These are phyloP conservation scores for Haliclystus octoradiatus DNA, from an alignment of 30 jellyfish, hydroid and myxozoan genomes.

Conservation along the genomic window DNA sequence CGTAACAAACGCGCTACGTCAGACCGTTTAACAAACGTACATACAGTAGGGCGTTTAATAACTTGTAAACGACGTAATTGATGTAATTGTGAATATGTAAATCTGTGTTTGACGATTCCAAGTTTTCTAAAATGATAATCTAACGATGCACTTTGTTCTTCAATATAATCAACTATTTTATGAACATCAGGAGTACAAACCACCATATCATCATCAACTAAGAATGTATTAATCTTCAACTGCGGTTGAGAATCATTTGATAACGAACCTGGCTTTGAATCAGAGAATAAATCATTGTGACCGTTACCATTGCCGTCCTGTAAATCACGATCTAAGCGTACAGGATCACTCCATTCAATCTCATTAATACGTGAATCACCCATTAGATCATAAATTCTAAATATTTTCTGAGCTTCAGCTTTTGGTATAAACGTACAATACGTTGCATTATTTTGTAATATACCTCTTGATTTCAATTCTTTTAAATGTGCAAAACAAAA, in stretches of 20 bases:
- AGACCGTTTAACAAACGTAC: constrained; percentile 57
- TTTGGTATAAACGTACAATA: constrained; percentile 91
- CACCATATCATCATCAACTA: constrained; percentile 72
- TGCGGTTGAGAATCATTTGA: constrained; percentile 13
- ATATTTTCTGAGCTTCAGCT: constrained; percentile 86
- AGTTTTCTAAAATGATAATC: constrained; percentile 92
- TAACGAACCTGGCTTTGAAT: neutral
- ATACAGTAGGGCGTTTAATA: constrained; percentile 92
- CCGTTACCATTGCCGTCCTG: neutral
- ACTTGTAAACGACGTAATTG: constrained; percentile 88
- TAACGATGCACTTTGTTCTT: constrained; percentile 96
- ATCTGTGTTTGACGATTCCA: constrained; percentile 80
- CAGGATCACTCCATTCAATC: constrained; percentile 68
- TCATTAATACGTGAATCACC: constrained; percentile 82
- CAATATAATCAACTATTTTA: constrained; percentile 78
- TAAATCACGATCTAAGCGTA: constrained; percentile 41
- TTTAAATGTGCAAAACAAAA: constrained; percentile 95
- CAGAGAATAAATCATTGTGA: neutral
- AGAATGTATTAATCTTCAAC: constrained; percentile 48
- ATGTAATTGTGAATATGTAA: constrained; percentile 92
- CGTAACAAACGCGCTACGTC: constrained; percentile 84
- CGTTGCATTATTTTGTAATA: constrained; percentile 91
- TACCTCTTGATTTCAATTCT: constrained; percentile 74
- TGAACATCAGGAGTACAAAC: constrained; percentile 95
- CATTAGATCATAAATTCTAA: constrained; percentile 84